A percentile compares a stretch with the other conserved stretches of the same genome.
phyloP scores from a whole-genome alignment of 2,113 vertebrate genomes.

The Ciconia boyciana region DNA sequence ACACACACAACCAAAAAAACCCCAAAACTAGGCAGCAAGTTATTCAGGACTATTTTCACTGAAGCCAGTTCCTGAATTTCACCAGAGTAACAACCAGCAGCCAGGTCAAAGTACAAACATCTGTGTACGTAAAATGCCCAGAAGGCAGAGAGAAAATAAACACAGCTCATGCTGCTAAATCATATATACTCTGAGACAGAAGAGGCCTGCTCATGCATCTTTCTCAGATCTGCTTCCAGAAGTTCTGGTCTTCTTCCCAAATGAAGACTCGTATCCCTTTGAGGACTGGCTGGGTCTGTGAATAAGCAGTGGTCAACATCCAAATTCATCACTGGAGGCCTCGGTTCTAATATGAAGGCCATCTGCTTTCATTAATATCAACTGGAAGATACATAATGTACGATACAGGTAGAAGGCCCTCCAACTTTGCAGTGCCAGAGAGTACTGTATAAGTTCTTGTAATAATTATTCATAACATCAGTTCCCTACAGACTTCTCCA shows the following conservation, averaged over 20 bases:
- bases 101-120: neutral
- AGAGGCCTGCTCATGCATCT: neutral
- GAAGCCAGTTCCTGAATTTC: neutral
- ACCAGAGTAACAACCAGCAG: neutral
- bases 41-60: neutral
- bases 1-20: neutral
- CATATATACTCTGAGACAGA: neutral
- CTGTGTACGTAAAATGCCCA: neutral
- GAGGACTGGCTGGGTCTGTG: neutral
- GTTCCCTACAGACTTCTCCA: neutral
- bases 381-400: neutral
- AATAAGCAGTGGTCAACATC: neutral
- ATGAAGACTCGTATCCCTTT: neutral
- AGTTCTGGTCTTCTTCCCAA: neutral
- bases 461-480: neutral
- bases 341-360: neutral
- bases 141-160: neutral
- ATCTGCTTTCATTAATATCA: neutral
- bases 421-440: neutral
- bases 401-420: neutral
- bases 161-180: neutral
- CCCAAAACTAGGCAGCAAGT: neutral
- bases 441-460: neutral
- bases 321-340: neutral
- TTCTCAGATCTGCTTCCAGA: neutral